phyloP scores from a whole-genome alignment of 2,113 vertebrate species.

The Corythoichthys intestinalis region DNA sequence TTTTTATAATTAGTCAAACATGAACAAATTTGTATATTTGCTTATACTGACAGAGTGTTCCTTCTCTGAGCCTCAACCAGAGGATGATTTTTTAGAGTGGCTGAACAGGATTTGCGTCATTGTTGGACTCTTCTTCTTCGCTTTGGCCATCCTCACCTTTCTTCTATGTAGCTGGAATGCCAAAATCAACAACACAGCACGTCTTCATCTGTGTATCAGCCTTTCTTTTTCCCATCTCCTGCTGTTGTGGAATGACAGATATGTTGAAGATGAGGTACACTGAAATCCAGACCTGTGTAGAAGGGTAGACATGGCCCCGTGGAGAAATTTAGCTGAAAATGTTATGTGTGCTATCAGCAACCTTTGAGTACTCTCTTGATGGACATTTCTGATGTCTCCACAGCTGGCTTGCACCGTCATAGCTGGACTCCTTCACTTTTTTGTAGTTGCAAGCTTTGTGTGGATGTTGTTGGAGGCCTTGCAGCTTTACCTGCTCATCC shows the following conservation, averaged over 20 bases:
- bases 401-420: slow-evolving; percentile 58
- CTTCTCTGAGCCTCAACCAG: slow-evolving; percentile 39
- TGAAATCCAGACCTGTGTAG: background rate
- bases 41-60: background rate
- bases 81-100: slow-evolving; percentile 49
- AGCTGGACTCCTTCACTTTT: slow-evolving; percentile 62
- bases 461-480: slow-evolving; percentile 81
- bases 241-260: slow-evolving; percentile 65
- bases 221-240: slow-evolving; percentile 68
- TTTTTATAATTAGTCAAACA: background rate
- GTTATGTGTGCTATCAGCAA: background rate
- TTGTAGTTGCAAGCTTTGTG: slow-evolving; percentile 74
- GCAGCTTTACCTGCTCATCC: slow-evolving; percentile 77
- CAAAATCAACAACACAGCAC: slow-evolving; percentile 78
- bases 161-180: slow-evolving; percentile 76
- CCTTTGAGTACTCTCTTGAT: background rate
- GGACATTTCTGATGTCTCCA: background rate
- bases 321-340: background rate
- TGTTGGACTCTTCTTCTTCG: slow-evolving; percentile 73
- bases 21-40: slow-evolving; percentile 11
- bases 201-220: slow-evolving; percentile 76
- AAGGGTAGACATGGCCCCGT: background rate
- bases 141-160: slow-evolving; percentile 76
- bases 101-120: slow-evolving; percentile 71
- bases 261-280: slow-evolving; percentile 30